phyloP scores from a whole-genome alignment of 2,888 invertebrate species.

The Lamellibrachia satsuma region DNA sequence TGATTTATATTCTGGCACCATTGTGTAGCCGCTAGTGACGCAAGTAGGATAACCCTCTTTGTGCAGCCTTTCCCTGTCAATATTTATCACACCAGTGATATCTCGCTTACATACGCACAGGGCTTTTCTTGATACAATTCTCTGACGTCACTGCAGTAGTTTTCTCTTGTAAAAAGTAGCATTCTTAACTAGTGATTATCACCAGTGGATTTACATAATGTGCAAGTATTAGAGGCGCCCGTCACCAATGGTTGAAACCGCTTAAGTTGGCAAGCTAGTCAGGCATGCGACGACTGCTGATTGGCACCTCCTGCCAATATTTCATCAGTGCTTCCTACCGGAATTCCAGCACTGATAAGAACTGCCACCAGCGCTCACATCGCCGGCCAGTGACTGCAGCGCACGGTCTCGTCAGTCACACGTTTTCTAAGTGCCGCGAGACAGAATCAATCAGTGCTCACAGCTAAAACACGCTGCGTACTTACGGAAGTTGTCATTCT shows the following conservation, averaged over 20 bases:
- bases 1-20: too few species aligned
- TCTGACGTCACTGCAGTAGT: not conserved
- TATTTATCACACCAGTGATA: not conserved
- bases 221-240: not conserved
- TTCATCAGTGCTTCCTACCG: constrained; percentile 13
- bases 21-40: too few species aligned
- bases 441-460: not conserved
- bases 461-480: not conserved
- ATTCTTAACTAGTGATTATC: not conserved
- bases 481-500: not conserved
- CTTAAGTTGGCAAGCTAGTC: not conserved
- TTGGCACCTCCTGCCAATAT: not conserved
- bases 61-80: not conserved
- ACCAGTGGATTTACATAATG: not conserved
- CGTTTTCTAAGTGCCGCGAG: not conserved
- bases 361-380: not conserved
- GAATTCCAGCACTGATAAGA: not conserved
- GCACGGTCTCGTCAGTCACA: not conserved
- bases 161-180: not conserved
- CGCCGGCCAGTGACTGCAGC: not conserved
- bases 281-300: not conserved
- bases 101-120: not conserved
- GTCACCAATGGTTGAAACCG: not conserved
- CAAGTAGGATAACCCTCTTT: too few species aligned
- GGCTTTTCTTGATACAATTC: not conserved